Conservation (phyloP, 2,797 vertebrate genomes). For the Helarctos malayanus region DNA sequence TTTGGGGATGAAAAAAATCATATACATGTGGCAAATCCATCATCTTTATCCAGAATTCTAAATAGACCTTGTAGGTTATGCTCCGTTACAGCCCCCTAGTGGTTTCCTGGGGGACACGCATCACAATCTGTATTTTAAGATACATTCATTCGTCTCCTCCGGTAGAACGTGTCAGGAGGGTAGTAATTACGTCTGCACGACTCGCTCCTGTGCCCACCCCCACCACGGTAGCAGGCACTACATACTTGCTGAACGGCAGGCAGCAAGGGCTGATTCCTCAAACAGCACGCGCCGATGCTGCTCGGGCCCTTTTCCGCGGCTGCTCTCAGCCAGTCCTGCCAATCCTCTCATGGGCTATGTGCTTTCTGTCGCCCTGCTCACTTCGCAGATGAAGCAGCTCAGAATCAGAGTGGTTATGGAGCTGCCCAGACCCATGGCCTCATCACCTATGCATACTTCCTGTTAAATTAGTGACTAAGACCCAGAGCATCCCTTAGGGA, state of each 20-base stretch:
- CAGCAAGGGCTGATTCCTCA: background rate
- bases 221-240: background rate
- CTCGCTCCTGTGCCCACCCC: background rate
- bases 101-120: background rate
- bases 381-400: background rate
- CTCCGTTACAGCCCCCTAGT: background rate
- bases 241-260: background rate
- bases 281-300: no score
- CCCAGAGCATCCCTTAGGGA: background rate
- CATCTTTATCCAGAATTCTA: background rate
- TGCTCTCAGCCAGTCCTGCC: background rate
- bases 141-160: background rate
- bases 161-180: background rate
- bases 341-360: background rate
- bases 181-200: background rate
- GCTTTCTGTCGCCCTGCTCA: background rate
- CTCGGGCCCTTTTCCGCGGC: background rate
- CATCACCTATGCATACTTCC: background rate
- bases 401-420: background rate
- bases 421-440: background rate
- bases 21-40: background rate
- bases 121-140: background rate
- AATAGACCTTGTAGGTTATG: background rate
- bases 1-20: background rate
- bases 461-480: background rate